phyloP scores from a whole-genome alignment of 2,113 vertebrate genomes.

The Cyphomyrus plagiostoma region DNA sequence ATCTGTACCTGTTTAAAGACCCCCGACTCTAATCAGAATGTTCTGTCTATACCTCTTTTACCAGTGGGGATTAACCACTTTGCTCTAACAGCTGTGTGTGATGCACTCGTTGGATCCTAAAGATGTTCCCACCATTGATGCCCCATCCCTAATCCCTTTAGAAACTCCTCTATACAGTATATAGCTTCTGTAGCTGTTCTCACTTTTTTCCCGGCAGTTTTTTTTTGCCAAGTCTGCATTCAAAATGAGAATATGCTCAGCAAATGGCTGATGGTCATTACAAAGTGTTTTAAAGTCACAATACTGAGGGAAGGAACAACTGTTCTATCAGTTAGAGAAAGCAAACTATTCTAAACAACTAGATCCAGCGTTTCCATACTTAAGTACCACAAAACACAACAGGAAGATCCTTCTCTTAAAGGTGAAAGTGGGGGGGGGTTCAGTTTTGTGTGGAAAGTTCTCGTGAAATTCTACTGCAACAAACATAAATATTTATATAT shows the following conservation, averaged over 20 bases:
- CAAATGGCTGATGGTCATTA: not conserved
- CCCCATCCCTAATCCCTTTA: not conserved
- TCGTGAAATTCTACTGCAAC: not conserved
- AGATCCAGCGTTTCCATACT: not conserved
- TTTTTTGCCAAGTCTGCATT: not conserved
- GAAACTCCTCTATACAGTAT: not conserved
- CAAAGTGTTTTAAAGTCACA: not conserved
- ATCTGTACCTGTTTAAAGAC: not conserved
- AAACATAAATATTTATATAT: conserved; percentile 15
- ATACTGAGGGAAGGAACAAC: not conserved
- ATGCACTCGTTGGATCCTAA: not conserved
- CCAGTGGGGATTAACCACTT: not conserved
- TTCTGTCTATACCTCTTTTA: not conserved
- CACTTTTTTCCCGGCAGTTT: not conserved
- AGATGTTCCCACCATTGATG: not conserved
- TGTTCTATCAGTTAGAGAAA: not conserved
- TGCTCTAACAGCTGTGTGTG: not conserved
- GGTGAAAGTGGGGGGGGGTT: not conserved
- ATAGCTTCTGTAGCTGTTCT: not conserved
- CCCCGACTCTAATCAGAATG: not conserved
- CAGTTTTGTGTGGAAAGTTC: not conserved
- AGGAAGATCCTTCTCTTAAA: not conserved
- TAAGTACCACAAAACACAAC: not conserved
- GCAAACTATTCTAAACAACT: not conserved
- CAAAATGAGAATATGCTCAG: not conserved